Base-by-base conservation (phyloP, 92 coral and sea anemone genomes). In the Porites cylindrica region DNA sequence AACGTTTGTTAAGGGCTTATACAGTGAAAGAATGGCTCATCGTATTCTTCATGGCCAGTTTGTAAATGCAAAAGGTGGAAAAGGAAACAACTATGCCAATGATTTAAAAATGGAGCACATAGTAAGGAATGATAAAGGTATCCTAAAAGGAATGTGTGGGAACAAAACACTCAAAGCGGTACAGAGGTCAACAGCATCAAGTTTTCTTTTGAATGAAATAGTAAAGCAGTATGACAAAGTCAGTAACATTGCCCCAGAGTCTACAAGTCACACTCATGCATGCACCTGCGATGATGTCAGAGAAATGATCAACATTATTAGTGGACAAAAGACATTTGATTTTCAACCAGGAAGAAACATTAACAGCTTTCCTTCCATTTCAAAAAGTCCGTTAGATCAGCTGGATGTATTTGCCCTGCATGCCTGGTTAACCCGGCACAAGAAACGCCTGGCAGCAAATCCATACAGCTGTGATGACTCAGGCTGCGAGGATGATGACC, bases 121-220 rank as follows among this genome's bases (percentile, higher is more conserved):
- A 20, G 90, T 91, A 16, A 52, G 70, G 26, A 69, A 67, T 26
- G 20, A 80, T 60, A 78, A 80, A 17, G 84, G 19, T 38, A 64
- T 84, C 10, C 81, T 91, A 6, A 70, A 79, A 21, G 89, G 90
- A n/a, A n/a, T n/a, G n/a, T n/a, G n/a, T n/a, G 19, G 81, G 8
- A 93, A 93, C 87, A 93, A 85, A 75, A 90, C 96, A 8, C 78
- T 29, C 38, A 86, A 86, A 26, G 93, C 93, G 5, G 88, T 90
- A 8, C 84, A 90, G 51, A 86, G 88, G 56, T 77, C 52, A 67
- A 60, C 75, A 74, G 60, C 79, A 88, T 6, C 70, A 88, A 75
- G 93, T 85, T 76, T 83, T 92, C 12, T 75, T 69, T 91, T 88
- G 85, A 16, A 29, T 92, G 66, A 89, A 80, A 78, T 67, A 87